These are phyloP conservation scores for Pseudois nayaur DNA, from an alignment of 2,113 vertebrate species.

Conservation along the genomic window DNA sequence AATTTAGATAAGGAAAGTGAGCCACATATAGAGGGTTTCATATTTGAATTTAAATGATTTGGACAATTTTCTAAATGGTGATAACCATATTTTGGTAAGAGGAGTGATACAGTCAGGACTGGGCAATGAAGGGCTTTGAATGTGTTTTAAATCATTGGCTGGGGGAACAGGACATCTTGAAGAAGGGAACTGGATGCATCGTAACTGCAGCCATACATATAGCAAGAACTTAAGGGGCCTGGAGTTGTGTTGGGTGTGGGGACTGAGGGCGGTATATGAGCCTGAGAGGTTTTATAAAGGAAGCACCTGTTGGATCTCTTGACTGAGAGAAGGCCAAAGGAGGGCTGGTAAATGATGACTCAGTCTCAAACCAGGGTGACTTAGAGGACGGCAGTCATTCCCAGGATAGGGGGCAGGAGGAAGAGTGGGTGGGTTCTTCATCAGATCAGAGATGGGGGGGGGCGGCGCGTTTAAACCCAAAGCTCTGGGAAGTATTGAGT, in stretches of 20 bases:
- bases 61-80: neutral
- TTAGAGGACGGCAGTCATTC: neutral
- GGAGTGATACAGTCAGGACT: neutral
- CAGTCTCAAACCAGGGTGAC: neutral
- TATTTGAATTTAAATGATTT: neutral
- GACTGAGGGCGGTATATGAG: neutral
- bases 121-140: neutral
- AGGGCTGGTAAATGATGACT: neutral
- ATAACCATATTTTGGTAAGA: neutral
- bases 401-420: neutral
- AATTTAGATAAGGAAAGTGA: neutral
- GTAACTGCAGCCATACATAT: neutral
- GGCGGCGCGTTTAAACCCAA: neutral
- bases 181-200: neutral
- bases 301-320: neutral
- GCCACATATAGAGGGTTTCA: neutral
- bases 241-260: too few species aligned
- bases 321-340: neutral
- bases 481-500: too few species aligned
- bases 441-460: neutral
- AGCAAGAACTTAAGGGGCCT: neutral
- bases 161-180: neutral
- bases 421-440: neutral
- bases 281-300: neutral
- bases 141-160: neutral